A percentile compares a stretch with the other conserved stretches of the same genome.
Evolutionary conservation across 2,888 invertebrate species (phyloP).

Genomic region (Agonopterix subpropinquella): DNA sequence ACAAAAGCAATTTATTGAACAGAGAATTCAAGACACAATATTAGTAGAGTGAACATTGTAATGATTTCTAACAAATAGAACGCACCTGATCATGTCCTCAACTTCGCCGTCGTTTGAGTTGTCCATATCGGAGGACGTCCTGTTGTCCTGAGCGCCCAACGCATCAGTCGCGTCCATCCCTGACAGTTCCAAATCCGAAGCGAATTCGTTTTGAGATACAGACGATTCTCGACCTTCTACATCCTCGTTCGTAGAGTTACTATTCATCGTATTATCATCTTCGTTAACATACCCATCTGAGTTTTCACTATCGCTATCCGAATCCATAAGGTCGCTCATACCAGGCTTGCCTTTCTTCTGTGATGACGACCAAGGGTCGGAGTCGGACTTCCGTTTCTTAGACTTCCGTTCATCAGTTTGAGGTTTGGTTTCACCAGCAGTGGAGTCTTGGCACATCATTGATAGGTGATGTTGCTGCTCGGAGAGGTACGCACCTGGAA

Average conservation of each 20-base stretch:
- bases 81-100: conserved; percentile 77
- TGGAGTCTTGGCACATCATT: conserved; percentile 56
- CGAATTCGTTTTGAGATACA: conserved; percentile 73
- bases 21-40: not conserved
- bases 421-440: conserved; percentile 35
- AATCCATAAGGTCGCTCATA: conserved; percentile 77
- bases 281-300: conserved; percentile 61
- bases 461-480: conserved; percentile 66
- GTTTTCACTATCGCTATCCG: conserved; percentile 74
- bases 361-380: conserved; percentile 75
- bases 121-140: conserved; percentile 75
- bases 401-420: conserved; percentile 61
- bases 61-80: not conserved
- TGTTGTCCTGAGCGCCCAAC: conserved; percentile 57
- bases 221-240: conserved; percentile 58
- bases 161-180: conserved; percentile 78
- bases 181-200: conserved; percentile 78
- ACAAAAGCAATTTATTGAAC: conserved; percentile 16
- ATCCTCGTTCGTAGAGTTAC: conserved; percentile 64
- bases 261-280: conserved; percentile 64
- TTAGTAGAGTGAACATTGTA: not conserved
- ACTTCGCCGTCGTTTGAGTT: conserved; percentile 77
- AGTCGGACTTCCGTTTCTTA: conserved; percentile 79
- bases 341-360: conserved; percentile 77
- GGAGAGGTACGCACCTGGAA: conserved; percentile 58